phyloP scores from a whole-genome alignment of 2,888 invertebrate genomes.

The Harpalus rufipes region DNA sequence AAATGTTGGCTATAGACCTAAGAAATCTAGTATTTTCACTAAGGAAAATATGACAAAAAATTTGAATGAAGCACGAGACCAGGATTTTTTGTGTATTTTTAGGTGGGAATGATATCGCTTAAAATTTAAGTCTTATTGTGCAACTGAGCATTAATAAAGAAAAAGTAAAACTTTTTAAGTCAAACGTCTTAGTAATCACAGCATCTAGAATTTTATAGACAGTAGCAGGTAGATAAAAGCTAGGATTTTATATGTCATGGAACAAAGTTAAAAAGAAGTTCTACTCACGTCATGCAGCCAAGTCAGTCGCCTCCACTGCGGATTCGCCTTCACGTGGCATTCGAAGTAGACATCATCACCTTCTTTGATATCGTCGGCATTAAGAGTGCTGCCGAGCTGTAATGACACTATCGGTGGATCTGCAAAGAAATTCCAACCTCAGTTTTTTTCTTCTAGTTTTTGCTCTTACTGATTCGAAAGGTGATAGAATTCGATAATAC shows the following conservation, averaged over 20 bases:
- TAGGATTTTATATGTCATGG: not conserved
- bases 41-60: too few species aligned
- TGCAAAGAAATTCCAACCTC: conserved; percentile 74
- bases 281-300: conserved; percentile 93
- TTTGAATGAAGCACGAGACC: too few species aligned
- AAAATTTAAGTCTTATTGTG: too few species aligned
- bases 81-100: too few species aligned
- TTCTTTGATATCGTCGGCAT: conserved; percentile 93
- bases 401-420: conserved; percentile 92
- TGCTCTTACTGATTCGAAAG: conserved; percentile 28
- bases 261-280: conserved; percentile 33
- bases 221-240: too few species aligned
- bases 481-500: not conserved
- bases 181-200: too few species aligned
- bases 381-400: conserved; percentile 90
- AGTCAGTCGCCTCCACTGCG: conserved; percentile 89
- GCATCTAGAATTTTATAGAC: too few species aligned
- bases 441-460: conserved; percentile 32
- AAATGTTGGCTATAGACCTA: too few species aligned
- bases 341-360: conserved; percentile 96
- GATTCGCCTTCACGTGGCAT: conserved; percentile 94
- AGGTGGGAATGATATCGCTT: too few species aligned
- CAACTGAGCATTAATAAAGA: too few species aligned
- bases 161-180: too few species aligned
- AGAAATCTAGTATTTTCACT: too few species aligned